Base-by-base conservation (phyloP, 2,113 vertebrate species). In the Ifrita kowaldi region DNA sequence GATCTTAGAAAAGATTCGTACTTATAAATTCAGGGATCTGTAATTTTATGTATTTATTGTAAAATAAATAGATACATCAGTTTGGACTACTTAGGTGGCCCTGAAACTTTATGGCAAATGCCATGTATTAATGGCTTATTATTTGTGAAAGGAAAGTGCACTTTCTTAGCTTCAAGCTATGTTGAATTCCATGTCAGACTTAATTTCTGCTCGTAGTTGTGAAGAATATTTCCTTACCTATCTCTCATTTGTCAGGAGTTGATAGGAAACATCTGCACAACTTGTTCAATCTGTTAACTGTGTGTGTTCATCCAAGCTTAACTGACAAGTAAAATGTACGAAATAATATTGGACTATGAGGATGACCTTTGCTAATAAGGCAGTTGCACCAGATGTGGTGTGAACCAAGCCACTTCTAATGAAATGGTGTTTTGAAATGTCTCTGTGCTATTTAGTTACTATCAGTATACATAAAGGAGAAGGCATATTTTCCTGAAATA, bases 241-340 rank as follows among this genome's bases (percentile, higher is more conserved):
- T 87, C 93, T 96, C 93, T 95, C 91, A 73, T 97, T 98, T 98
- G 92, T 97, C 96, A 95, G 53, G 93, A 60, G 32, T 26, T 96
- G 94, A 97, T 97, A 83, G 92, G 87, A 97, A 97, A 96, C 84
- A 96, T 93, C 96, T 91, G 67, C 82, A 87, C 93, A 92, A 81
- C 83, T 97, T 97, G 93, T 97, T 97, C 95, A 93, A 11, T 96
- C 84, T 97, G 94, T 93, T 97, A 95, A 95, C 94, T 95, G 78
- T 90, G 39, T 80, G 68, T 93, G 95, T 97, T 95, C 93, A 93
- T 75, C 85, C 84, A 94, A 76, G 93, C 90, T 89, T 79, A 95
- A 94, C 80, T 95, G 95, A 96, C 93, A 97, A 88, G 62, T 77
- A 84, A 84, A 95, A 93, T 62, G 62, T 89, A 92, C 76, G 68